phyloP scores from a whole-genome alignment of 1,140 invertebrate species.

The Aphelinus certus region DNA sequence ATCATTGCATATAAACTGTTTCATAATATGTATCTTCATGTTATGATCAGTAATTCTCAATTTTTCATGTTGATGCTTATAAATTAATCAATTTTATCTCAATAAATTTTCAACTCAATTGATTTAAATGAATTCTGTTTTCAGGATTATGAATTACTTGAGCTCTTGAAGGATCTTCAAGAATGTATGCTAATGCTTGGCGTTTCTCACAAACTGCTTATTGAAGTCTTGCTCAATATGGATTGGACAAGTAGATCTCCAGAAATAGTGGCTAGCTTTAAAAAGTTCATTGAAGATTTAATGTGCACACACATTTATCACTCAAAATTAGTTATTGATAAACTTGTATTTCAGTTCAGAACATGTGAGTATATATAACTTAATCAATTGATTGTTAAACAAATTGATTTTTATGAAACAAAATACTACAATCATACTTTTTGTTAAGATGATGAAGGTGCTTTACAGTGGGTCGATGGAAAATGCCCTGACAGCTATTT shows the following conservation, averaged over 20 bases:
- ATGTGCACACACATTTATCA: slow-evolving; percentile 72
- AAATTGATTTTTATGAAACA: slow-evolving; percentile 32
- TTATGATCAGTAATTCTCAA: neutral
- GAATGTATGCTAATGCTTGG: slow-evolving; percentile 70
- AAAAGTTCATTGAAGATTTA: slow-evolving; percentile 72
- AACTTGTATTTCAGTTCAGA: slow-evolving; percentile 69
- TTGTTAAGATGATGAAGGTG: slow-evolving; percentile 48
- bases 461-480: slow-evolving; percentile 60
- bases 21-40: neutral
- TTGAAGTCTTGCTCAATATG: slow-evolving; percentile 72
- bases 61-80: neutral
- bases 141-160: slow-evolving; percentile 69
- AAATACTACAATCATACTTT: slow-evolving; percentile 8
- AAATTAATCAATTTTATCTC: neutral
- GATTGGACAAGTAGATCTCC: slow-evolving; percentile 67
- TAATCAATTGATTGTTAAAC: neutral
- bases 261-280: slow-evolving; percentile 67
- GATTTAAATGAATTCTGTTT: slow-evolving; percentile 42
- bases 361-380: slow-evolving; percentile 57
- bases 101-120: neutral
- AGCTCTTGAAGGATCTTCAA: slow-evolving; percentile 66
- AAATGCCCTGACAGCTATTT: slow-evolving; percentile 61
- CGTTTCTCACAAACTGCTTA: slow-evolving; percentile 67
- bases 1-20: slow-evolving; percentile 21
- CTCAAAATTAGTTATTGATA: slow-evolving; percentile 68